Evolutionary conservation across 2,888 invertebrate species (phyloP).

Genomic region (Dysmachus trigonus): DNA sequence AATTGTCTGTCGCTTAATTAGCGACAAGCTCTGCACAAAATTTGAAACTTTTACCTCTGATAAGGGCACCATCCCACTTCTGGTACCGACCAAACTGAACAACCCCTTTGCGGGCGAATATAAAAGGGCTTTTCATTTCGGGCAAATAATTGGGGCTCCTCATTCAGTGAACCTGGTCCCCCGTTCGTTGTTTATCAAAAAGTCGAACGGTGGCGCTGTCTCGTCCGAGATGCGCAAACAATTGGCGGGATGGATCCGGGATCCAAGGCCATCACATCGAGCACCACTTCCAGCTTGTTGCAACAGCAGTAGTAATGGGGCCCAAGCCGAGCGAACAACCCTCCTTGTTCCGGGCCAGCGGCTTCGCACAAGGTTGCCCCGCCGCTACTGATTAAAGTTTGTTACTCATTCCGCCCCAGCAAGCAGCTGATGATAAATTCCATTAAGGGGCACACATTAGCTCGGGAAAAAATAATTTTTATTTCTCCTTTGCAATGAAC

Average conservation of each 20-base stretch:
- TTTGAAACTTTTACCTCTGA: conserved; percentile 24
- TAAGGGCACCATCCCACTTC: neutral
- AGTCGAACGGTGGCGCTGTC: neutral
- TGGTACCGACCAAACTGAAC: neutral
- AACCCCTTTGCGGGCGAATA: neutral
- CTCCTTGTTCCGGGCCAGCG: neutral
- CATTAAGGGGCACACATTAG: conserved; percentile 26
- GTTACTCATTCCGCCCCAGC: neutral
- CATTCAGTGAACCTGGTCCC: neutral
- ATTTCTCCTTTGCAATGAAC: conserved; percentile 21
- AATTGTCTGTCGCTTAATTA: conserved; percentile 31
- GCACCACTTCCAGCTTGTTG: neutral
- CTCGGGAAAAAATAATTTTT: conserved; percentile 27
- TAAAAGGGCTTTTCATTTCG: neutral
- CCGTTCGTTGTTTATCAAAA: neutral
- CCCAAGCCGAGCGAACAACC: neutral
- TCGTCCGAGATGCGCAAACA: neutral
- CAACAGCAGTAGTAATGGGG: no score
- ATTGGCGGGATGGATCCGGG: neutral
- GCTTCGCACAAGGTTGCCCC: neutral
- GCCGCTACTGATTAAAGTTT: neutral
- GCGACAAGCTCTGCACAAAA: conserved; percentile 16
- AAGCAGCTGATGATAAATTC: neutral
- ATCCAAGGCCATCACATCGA: no score
- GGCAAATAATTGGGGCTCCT: neutral